Conservation (phyloP, 1,140 invertebrate species). For the Vanessa tameamea region DNA sequence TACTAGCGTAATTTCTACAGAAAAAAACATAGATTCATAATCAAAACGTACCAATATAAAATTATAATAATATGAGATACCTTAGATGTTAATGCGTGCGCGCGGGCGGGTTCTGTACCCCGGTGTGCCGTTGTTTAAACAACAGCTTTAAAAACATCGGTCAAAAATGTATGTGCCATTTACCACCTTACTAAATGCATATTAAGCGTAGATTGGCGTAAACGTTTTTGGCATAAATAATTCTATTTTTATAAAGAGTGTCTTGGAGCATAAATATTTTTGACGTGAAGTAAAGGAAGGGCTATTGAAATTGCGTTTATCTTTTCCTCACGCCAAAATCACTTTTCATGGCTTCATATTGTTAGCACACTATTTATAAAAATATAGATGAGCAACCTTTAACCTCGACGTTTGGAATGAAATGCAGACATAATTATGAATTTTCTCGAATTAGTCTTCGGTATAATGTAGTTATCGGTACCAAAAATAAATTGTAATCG, state of each 20-base stretch:
- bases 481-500: slow-evolving; percentile 8
- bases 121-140: slow-evolving; percentile 46
- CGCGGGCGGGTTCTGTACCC: slow-evolving; percentile 57
- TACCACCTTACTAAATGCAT: slow-evolving; percentile 29
- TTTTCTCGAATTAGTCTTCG: slow-evolving; percentile 13
- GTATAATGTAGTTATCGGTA: slow-evolving; percentile 3
- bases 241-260: slow-evolving; percentile 44
- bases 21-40: slow-evolving; percentile 82
- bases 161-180: slow-evolving; percentile 43
- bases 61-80: slow-evolving; percentile 74
- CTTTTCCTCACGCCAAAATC: slow-evolving; percentile 29
- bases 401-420: slow-evolving; percentile 18
- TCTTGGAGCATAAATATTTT: slow-evolving; percentile 31
- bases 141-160: slow-evolving; percentile 41
- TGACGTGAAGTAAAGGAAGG: slow-evolving; percentile 22
- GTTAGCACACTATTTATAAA: slow-evolving; percentile 44
- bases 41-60: slow-evolving; percentile 85
- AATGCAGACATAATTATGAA: slow-evolving; percentile 28
- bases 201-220: slow-evolving; percentile 33
- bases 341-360: slow-evolving; percentile 35
- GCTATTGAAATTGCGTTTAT: not conserved
- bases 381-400: slow-evolving; percentile 36
- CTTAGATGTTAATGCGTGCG: slow-evolving; percentile 75
- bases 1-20: slow-evolving; percentile 84
- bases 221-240: slow-evolving; percentile 42